Evolutionary conservation across 2,888 invertebrate genomes (phyloP), one percentile per base, ranked within the genome.

Genomic region (Tetanocera ferruginea): DNA sequence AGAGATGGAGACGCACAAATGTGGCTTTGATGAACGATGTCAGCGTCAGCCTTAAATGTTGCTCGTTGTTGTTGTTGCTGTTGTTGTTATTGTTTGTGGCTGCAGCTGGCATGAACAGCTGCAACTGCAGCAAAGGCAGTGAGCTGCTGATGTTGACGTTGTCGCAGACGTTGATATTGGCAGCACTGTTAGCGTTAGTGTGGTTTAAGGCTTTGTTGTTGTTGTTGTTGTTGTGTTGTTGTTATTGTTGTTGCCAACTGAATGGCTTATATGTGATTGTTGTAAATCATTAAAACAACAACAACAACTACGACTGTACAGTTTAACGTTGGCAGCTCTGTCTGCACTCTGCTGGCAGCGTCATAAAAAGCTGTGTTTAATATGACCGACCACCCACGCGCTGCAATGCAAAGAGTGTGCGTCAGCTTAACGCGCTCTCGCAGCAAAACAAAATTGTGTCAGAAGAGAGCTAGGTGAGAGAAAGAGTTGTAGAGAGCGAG

Each of bases 101-200:
- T 77, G 77, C 76, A 78, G 79, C 11, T 79, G 79, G 80, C 78
- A 81, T 81, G 81, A 82, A 81, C 81, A 78, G 80, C 80, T 77
- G 49, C 60, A 31, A 76, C 19, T 25, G 78, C 76, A 80, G 81
- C 79, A 79, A 81, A 43, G 43, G 43, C 43, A 37, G 37, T 37
- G 37, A 82, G 25, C 52, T 67, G 67, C 37, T 37, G 6, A 37
- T 25, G 57, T 11, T 60, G 57, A 4, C 70, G 70, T 17, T 28
- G 70, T 25, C 19, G 70, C 49, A 77, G 81, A 78, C 78, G 83
- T 83, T 80, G 77, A 75, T 19, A 52, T 79, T 81, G 80, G 76
- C 76, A 80, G 76, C 73, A 76, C 76, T 77, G 80, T 43, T 43
- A 43, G 43, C 82, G 79, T 51, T 4, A 28, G 8, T 60, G 57